phyloP scores from a whole-genome alignment of 2,888 invertebrate species.

The Lypha dubia region DNA sequence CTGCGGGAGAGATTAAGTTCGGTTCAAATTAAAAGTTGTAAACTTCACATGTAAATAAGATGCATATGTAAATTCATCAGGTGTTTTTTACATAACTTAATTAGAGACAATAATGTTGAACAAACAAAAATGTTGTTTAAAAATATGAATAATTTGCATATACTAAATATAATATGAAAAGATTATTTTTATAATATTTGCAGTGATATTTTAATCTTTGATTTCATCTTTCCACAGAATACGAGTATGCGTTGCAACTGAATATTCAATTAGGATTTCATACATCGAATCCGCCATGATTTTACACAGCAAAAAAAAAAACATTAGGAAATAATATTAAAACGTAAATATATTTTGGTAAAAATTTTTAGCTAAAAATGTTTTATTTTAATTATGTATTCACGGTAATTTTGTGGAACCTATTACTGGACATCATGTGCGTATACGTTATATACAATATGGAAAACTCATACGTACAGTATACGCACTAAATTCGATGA shows the following conservation, averaged over 20 bases:
- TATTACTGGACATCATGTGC: too few species aligned
- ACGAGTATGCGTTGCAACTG: background rate
- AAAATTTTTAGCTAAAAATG: too few species aligned
- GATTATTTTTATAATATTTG: slow-evolving; percentile 5
- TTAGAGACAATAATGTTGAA: background rate
- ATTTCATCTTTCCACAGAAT: too few species aligned
- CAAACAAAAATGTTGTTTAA: slow-evolving; percentile 2
- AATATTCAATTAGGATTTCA: background rate
- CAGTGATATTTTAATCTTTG: slow-evolving; percentile 15
- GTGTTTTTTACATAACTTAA: background rate
- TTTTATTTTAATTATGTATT: too few species aligned
- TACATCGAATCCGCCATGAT: too few species aligned
- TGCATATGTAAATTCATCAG: background rate
- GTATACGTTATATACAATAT: too few species aligned
- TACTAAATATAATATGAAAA: background rate
- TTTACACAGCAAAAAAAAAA: background rate
- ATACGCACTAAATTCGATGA: too few species aligned
- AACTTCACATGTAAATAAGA: slow-evolving; percentile 6
- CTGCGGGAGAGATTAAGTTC: background rate
- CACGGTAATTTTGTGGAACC: too few species aligned
- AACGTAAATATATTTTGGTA: too few species aligned
- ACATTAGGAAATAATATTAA: too few species aligned
- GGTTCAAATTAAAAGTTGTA: slow-evolving; percentile 25
- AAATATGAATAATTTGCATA: background rate
- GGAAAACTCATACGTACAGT: too few species aligned